These are phyloP conservation scores for Hippocampus mohnikei DNA, from an alignment of 2,113 vertebrate species.

Conservation along the genomic window DNA sequence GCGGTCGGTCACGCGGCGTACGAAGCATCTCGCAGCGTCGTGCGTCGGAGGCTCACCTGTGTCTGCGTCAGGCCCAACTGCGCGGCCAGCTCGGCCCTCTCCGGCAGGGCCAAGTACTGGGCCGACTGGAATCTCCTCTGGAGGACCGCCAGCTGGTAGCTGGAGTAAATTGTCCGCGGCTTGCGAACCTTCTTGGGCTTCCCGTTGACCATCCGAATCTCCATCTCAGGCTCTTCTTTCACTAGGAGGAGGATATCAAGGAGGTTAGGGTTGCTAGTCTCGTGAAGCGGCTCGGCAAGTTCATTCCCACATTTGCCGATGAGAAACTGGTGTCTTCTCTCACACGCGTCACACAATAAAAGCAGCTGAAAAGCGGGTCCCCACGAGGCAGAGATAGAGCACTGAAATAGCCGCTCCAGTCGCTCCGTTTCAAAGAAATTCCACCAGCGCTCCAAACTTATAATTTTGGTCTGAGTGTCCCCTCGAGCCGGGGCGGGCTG, in stretches of 20 bases:
- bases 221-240: slow-evolving; percentile 88
- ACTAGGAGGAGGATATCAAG: slow-evolving; percentile 49
- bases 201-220: slow-evolving; percentile 91
- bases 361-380: neutral
- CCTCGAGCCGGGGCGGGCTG: slow-evolving; percentile 53
- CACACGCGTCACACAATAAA: neutral
- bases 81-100: slow-evolving; percentile 87
- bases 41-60: slow-evolving; percentile 72
- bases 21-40: no score
- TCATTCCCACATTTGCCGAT: neutral
- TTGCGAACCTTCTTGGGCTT: slow-evolving; percentile 94
- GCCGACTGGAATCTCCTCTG: slow-evolving; percentile 91
- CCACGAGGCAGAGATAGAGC: slow-evolving; percentile 14
- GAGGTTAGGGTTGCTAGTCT: neutral
- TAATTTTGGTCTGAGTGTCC: slow-evolving; percentile 63
- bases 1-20: no score
- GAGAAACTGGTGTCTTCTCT: neutral
- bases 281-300: no score
- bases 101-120: slow-evolving; percentile 89
- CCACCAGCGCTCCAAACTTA: slow-evolving; percentile 48
- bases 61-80: slow-evolving; percentile 93
- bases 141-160: slow-evolving; percentile 88
- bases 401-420: slow-evolving; percentile 52
- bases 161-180: slow-evolving; percentile 93
- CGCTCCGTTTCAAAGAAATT: slow-evolving; percentile 65